Evolutionary conservation across 1,140 invertebrate species (phyloP).

Genomic region (Kradibia gibbosae): DNA sequence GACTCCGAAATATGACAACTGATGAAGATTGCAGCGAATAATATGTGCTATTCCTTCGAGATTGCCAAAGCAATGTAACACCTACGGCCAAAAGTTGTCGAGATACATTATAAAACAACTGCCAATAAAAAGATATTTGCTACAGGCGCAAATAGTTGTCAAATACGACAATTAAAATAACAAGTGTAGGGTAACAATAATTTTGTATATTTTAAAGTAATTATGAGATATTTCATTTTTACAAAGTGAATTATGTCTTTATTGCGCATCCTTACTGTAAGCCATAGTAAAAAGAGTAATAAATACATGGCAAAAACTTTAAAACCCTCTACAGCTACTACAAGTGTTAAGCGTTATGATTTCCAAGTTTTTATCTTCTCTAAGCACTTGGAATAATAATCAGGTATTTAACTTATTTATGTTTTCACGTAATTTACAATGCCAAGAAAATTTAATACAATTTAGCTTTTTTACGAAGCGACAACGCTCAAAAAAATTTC

Average conservation of each 20-base stretch:
- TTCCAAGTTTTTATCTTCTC: neutral
- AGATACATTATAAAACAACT: neutral
- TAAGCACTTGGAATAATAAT: neutral
- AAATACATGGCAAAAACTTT: slow-evolving; percentile 23
- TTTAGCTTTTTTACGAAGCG: neutral
- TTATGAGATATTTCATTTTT: slow-evolving; percentile 22
- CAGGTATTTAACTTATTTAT: neutral
- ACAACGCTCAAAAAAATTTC: neutral
- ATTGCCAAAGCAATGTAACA: neutral
- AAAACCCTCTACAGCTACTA: slow-evolving; percentile 5
- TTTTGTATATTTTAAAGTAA: slow-evolving; percentile 5
- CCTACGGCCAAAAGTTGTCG: neutral
- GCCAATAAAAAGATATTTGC: slow-evolving; percentile 14
- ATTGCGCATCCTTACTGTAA: slow-evolving; percentile 1
- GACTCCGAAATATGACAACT: too few species aligned
- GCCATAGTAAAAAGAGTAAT: slow-evolving; percentile 6
- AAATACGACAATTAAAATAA: slow-evolving; percentile 7
- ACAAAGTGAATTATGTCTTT: slow-evolving; percentile 12
- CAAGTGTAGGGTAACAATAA: slow-evolving; percentile 10
- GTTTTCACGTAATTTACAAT: neutral
- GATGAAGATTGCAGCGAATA: too few species aligned
- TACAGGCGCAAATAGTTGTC: slow-evolving; percentile 8
- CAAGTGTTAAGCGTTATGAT: slow-evolving; percentile 1
- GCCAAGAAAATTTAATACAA: neutral
- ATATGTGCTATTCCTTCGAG: neutral